Base-by-base conservation (phyloP, 2,113 vertebrate genomes). In the Gadus chalcogrammus region DNA sequence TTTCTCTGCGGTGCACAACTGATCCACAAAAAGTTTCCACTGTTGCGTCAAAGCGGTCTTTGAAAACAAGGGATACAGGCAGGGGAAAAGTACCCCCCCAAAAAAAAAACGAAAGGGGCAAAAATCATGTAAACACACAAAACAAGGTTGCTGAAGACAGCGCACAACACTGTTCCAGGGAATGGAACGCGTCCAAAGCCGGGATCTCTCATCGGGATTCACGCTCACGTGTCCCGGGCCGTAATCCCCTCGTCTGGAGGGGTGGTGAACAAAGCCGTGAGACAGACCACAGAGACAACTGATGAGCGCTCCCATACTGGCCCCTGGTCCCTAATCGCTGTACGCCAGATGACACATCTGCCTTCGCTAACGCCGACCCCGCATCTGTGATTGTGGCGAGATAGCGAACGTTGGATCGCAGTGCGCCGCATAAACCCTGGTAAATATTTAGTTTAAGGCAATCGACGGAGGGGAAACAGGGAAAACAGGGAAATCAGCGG, bases 371-470 rank as follows among this genome's bases (percentile, higher is more conserved):
- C 69, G 79, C n/a, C 63, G 28, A 55, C 72, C 66, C 63, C 6
- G 60, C 22, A 31, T 4, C 53, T 48, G 42, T 76, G 74, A 85
- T 79, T 80, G 70, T 56, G 15, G 70, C 61, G 15, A 52, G 64
- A 67, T 62, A 60, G 58, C 42, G 12, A 63, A 70, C 67, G 38
- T 67, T 78, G 77, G 64, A 75, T 70, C 55, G 60, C 69, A 75
- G 74, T 65, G 56, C 16, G 31, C 28, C 72, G 60, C 64, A 56
- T 63, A 84, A 82, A 85, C 81, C 70, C 16, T 48, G 4, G 56
- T 58, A 66, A 78, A 80, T 87, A 85, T 89, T 85, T 89, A 87
- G 82, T 87, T 84, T 66, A 67, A 64, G 71, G 71, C 81, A 78
- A 81, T 84, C 78, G 81, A 58, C 15, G 3, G 76, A 63, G 22